A percentile compares a stretch with the other conserved stretches of the same genome.
These are phyloP conservation scores for Clarias fuscus DNA, from an alignment of 2,797 vertebrate genomes.

Conservation along the genomic window DNA sequence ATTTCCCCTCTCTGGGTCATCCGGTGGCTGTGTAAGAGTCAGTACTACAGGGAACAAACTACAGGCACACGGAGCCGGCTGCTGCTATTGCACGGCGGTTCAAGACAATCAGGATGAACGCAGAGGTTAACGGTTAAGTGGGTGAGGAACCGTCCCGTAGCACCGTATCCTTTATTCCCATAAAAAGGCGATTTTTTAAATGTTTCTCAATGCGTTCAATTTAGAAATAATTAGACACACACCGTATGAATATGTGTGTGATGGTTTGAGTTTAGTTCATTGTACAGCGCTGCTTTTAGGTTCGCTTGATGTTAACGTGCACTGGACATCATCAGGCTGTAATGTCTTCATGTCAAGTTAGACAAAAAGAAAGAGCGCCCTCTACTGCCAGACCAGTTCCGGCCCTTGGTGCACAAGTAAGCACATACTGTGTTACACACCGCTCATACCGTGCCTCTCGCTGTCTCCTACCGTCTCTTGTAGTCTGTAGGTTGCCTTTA, in stretches of 20 bases:
- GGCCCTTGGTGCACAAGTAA: slow-evolving; percentile 13
- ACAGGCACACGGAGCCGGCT: slow-evolving; percentile 17
- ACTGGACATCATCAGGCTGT: slow-evolving; percentile 31
- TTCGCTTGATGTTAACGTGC: slow-evolving; percentile 32
- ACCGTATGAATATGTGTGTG: not conserved
- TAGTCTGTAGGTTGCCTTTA: not conserved
- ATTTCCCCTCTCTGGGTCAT: slow-evolving; percentile 23
- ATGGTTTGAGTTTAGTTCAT: slow-evolving; percentile 41
- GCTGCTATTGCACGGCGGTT: slow-evolving; percentile 32
- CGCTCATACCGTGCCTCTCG: not conserved
- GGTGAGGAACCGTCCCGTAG: not conserved
- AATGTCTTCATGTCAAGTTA: slow-evolving; percentile 31
- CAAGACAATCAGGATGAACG: slow-evolving; percentile 4
- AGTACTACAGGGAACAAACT: slow-evolving; percentile 37
- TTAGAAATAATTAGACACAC: not conserved
- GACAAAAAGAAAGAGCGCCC: slow-evolving; percentile 61
- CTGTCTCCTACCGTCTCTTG: not conserved
- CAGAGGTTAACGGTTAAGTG: not conserved
- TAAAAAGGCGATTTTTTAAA: slow-evolving; percentile 17
- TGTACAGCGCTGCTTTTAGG: slow-evolving; percentile 29
- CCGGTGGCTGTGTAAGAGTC: slow-evolving; percentile 37
- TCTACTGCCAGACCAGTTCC: slow-evolving; percentile 56
- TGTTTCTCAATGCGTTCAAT: not conserved
- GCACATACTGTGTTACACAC: not conserved
- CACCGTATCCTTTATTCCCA: not conserved